Base-by-base conservation (phyloP, 2,888 invertebrate species). In the Labia minor region DNA sequence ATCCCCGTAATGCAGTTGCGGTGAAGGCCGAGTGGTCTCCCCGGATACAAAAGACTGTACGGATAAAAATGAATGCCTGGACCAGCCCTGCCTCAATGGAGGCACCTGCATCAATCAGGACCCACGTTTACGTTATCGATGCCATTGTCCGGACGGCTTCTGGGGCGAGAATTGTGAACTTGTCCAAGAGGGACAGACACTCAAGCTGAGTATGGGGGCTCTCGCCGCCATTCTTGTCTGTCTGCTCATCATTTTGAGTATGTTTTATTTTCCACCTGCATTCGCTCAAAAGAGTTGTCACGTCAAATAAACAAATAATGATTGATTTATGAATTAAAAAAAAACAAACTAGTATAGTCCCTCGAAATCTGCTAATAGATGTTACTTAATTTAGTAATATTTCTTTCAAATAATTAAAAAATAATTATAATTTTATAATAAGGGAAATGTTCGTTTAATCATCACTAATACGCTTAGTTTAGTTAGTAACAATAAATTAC, bases 161-260 rank as follows among this genome's bases (percentile, higher is more conserved):
- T 92, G 92, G 89, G 95, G 95, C 74, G 91, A 92, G 78, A 92
- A 92, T 81, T 95, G 96, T 80, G 94, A 93, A 77, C 86, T 93
- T 72, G 88, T 92, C 71, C 92, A 93, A 77, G 95, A 96, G 78
- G 95, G 94, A 74, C 93, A 93, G 81, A 93, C 93, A 71, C 85
- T 97, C 75, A 94, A 95, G 77, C 86, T 98, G 77, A 94, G 95
- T 82, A 93, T 93, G 88, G 95, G 95, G 72, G 97, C 97, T 70
- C 84, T 99, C 73, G 94, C 96, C 71, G 95, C 96, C 76, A 97
- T 99, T 78, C 86, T 98, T 78, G 92, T 97, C 81, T 97, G 96
- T 82, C 87, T 97, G 76, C 87, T 96, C 79, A 92, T 95, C 79
- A 93, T 98, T 76, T 87, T 97, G 80, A 90, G 97, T 97, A 87